Conservation (phyloP, 2,888 invertebrate species). For the Brachyptera putata region DNA sequence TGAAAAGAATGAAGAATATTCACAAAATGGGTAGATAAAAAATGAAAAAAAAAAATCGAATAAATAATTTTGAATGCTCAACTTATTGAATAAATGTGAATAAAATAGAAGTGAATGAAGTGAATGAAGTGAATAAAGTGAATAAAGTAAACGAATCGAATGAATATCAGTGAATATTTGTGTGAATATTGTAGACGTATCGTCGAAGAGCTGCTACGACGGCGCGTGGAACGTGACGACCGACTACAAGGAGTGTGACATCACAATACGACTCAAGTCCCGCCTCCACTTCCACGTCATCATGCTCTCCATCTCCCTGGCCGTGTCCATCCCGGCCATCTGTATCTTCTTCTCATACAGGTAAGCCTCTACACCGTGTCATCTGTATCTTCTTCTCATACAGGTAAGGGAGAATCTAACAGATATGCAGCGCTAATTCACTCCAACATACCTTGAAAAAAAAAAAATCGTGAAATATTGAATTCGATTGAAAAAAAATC, state of each 20-base stretch:
- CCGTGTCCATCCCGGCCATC: constrained; percentile 54
- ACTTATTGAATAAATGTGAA: too few species aligned
- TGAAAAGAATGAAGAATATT: constrained; percentile 20
- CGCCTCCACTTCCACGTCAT: constrained; percentile 54
- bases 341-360: constrained; percentile 53
- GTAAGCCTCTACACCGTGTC: constrained; percentile 48
- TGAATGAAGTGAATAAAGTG: too few species aligned
- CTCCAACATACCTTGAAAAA: too few species aligned
- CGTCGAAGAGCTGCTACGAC: constrained; percentile 55
- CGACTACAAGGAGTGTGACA: constrained; percentile 55
- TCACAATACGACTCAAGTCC: constrained; percentile 50
- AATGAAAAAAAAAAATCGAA: not conserved
- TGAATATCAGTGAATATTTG: too few species aligned
- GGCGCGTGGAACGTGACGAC: constrained; percentile 57
- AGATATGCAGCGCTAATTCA: too few species aligned
- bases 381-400: constrained; percentile 54
- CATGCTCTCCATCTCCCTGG: constrained; percentile 51
- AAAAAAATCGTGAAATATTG: too few species aligned
- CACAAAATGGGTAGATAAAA: not conserved
- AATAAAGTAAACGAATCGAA: too few species aligned
- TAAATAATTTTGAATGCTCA: too few species aligned
- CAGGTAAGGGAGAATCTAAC: too few species aligned
- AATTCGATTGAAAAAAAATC: too few species aligned
- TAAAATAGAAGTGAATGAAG: too few species aligned
- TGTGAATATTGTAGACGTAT: constrained; percentile 54